phyloP scores from a whole-genome alignment of 2,888 invertebrate species.

The Parnassius orleans region DNA sequence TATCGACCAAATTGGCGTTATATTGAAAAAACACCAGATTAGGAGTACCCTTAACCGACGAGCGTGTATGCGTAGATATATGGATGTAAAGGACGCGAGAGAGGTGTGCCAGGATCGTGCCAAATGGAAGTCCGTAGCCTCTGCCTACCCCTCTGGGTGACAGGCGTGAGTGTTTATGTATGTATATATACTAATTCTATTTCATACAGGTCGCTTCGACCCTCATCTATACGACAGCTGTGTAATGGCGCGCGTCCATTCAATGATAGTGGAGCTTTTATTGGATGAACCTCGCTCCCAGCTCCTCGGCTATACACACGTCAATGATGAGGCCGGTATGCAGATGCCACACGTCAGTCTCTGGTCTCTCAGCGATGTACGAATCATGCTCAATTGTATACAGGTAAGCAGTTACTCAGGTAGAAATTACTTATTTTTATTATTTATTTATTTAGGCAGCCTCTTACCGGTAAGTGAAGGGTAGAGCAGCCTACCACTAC shows the following conservation, averaged over 20 bases:
- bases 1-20: no score
- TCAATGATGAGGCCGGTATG: conserved; percentile 91
- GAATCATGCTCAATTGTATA: conserved; percentile 88
- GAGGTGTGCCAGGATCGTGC: no score
- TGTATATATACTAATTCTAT: background rate
- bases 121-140: no score
- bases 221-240: conserved; percentile 88
- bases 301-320: conserved; percentile 90
- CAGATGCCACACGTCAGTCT: conserved; percentile 91
- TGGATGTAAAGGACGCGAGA: no score
- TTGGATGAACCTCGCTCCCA: conserved; percentile 88
- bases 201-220: conserved; percentile 84
- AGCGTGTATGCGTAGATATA: no score
- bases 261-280: conserved; percentile 90
- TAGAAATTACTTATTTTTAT: no score
- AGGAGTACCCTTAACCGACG: no score
- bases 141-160: no score
- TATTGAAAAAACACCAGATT: no score
- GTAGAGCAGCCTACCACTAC: no score
- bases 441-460: no score
- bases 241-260: conserved; percentile 92
- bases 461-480: no score
- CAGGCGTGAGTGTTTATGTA: background rate
- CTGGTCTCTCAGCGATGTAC: conserved; percentile 90
- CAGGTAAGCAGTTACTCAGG: conserved; percentile 73